Conservation (phyloP, 2,113 vertebrate species). For the Microcebus jonahi region DNA sequence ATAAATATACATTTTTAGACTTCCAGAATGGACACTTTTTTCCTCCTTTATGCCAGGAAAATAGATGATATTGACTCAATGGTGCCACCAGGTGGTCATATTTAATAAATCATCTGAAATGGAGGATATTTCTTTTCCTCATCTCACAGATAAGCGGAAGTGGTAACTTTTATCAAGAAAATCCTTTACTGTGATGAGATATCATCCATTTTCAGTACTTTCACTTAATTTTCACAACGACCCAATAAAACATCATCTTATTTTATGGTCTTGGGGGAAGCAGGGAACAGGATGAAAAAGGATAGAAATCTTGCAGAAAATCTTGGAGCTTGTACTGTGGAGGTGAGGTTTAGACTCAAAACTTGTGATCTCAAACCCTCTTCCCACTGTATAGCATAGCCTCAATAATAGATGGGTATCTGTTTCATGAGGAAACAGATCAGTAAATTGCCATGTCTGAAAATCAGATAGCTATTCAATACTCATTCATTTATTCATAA, state of each 20-base stretch:
- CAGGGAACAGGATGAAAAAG: not conserved
- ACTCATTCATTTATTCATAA: not conserved
- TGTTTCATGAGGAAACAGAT: not conserved
- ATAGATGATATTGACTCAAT: not conserved
- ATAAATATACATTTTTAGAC: not conserved
- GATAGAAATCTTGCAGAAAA: not conserved
- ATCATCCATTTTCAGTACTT: not conserved
- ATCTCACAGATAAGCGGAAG: not conserved
- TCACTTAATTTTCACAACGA: not conserved
- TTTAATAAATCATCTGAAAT: not conserved
- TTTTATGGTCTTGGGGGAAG: not conserved
- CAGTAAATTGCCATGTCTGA: not conserved
- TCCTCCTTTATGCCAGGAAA: not conserved
- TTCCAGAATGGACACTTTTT: not conserved
- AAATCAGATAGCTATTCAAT: not conserved
- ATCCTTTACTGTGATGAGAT: not conserved
- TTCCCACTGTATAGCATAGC: accelerated
- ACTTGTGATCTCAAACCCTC: not conserved
- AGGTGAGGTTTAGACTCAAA: not conserved
- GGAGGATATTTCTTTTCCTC: not conserved
- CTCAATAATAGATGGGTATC: not conserved
- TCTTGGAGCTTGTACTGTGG: accelerated
- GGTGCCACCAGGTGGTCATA: conserved; percentile 62
- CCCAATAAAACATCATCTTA: not conserved
- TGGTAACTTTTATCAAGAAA: not conserved